phyloP scores from a whole-genome alignment of 1,140 invertebrate species.

The Augochlora pura region DNA sequence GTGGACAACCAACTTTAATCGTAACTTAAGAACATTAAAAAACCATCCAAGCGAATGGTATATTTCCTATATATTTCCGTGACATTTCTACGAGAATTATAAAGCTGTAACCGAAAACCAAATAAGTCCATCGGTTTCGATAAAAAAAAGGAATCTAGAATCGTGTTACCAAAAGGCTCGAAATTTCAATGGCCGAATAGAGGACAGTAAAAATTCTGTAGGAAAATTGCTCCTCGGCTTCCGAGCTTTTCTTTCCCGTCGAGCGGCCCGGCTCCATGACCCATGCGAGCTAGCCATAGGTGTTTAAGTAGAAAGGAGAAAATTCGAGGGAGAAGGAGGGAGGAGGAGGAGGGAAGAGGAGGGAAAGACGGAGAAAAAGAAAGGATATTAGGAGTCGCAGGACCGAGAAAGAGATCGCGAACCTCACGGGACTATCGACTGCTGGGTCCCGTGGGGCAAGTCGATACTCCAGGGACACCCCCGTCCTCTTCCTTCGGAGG shows the following conservation, averaged over 20 bases:
- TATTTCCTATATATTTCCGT: too few species aligned
- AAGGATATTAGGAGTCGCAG: slow-evolving; percentile 16
- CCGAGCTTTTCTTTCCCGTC: slow-evolving; percentile 24
- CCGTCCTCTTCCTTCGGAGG: slow-evolving; percentile 57
- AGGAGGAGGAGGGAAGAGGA: slow-evolving; percentile 37
- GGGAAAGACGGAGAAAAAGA: slow-evolving; percentile 38
- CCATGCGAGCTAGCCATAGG: slow-evolving; percentile 25
- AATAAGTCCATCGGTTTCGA: too few species aligned
- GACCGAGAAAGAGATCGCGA: slow-evolving; percentile 67
- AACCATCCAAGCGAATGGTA: too few species aligned
- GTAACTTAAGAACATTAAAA: too few species aligned
- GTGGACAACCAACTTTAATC: too few species aligned
- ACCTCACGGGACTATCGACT: slow-evolving; percentile 80
- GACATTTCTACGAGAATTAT: too few species aligned
- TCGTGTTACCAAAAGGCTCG: neutral
- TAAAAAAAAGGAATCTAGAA: too few species aligned
- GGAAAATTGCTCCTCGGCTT: slow-evolving; percentile 40
- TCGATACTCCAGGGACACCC: slow-evolving; percentile 79
- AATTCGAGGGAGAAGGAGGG: slow-evolving; percentile 29
- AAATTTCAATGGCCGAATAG: neutral
- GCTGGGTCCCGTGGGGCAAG: slow-evolving; percentile 79
- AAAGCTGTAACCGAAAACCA: too few species aligned
- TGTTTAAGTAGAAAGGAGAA: slow-evolving; percentile 37
- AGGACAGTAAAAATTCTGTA: slow-evolving; percentile 22
- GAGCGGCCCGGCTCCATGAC: slow-evolving; percentile 43